Base-by-base conservation (phyloP, 2,888 invertebrate species). In the Stictocephala bisonia region DNA sequence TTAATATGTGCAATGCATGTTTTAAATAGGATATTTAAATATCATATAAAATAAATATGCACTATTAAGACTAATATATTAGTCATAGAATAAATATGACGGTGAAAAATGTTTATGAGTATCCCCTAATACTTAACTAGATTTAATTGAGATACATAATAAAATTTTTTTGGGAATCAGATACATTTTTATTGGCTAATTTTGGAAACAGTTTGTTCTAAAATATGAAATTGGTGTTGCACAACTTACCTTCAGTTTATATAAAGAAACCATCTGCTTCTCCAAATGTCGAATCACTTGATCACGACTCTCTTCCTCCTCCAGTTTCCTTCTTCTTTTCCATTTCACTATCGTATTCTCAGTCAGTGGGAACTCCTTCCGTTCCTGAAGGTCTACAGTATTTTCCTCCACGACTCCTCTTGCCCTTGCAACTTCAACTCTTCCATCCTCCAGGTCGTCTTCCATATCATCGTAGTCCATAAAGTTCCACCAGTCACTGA, bases 251-350 rank as follows among this genome's bases (percentile, higher is more conserved):
- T 64, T 64, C 0, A 64, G 27, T n/a, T 41, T 44, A n/a, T 44
- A 44, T 18, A 64, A 18, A 24, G 64, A 64, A 40, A 64, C 64
- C 64, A 64, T 64, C 13, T 44, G 41, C 22, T 26, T 64, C 27
- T 64, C 64, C 13, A 64, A 27, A 13, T 44, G 26, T 9, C 26
- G 26, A 15, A 64, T 44, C 20, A 44, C 27, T n/a, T 64, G 40
- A 2, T 22, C 24, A 1, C 44, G 64, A 2, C 15, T 44, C 2
- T 20, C 6, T 7, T 64, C 44, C 22, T 44, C 26, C 26, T 64
- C 26, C 15, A 11, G 22, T 11, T 22, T 24, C n/a, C 44, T 44
- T 15, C 15, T 64, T 4, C 41, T 6, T 22, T 9, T 3, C 4
- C 64, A 18, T 44, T 64, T 44, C 18, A 7, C 26, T n/a, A 13